A percentile compares a stretch with the other conserved stretches of the same genome.
These are phyloP conservation scores for Hipparchia semele DNA, from an alignment of 2,888 invertebrate genomes.

Conservation along the genomic window DNA sequence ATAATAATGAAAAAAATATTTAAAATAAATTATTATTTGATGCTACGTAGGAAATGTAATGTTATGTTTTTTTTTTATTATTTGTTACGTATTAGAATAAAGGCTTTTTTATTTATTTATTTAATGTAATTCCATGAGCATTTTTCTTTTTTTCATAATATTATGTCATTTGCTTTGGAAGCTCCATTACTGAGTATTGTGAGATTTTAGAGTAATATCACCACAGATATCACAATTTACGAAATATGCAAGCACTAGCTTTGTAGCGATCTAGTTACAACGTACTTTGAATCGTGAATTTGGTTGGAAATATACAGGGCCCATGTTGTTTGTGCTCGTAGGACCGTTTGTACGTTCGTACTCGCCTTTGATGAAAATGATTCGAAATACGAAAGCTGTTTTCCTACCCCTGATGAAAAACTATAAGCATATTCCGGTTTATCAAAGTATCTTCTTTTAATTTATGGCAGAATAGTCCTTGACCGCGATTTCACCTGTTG, in stretches of 20 bases:
- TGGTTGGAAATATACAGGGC: background rate
- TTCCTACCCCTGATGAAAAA: background rate
- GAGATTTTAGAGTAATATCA: background rate
- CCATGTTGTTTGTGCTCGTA: background rate
- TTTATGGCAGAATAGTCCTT: no score
- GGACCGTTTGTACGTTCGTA: conserved; percentile 2
- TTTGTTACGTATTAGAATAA: no score
- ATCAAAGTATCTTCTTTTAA: background rate
- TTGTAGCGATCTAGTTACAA: conserved; percentile 16
- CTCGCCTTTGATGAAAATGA: background rate
- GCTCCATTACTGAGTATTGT: background rate
- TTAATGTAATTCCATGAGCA: no score
- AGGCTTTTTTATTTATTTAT: no score
- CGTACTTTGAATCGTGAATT: conserved; percentile 4
- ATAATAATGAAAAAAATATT: no score
- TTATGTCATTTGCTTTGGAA: background rate
- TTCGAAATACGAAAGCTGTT: conserved; percentile 19
- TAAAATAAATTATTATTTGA: no score
- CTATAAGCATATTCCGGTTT: background rate
- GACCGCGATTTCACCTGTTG: no score
- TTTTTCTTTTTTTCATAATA: no score
- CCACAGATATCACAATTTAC: no score
- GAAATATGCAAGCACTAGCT: conserved; percentile 1
- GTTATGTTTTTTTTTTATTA: no score
- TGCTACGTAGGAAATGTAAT: no score